phyloP scores from a whole-genome alignment of 1,140 invertebrate species.

The Tyrophagus putrescentiae region DNA sequence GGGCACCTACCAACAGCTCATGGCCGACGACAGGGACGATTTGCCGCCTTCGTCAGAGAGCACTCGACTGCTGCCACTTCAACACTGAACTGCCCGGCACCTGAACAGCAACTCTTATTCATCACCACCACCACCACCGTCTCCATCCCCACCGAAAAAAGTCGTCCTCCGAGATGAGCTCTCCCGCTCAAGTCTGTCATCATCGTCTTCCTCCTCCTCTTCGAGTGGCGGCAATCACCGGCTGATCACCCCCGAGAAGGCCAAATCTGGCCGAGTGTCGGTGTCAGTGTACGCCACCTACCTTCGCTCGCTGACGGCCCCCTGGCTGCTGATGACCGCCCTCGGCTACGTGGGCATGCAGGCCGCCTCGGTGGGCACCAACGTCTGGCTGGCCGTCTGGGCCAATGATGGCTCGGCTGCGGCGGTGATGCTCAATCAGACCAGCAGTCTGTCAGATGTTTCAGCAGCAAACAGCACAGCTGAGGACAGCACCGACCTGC shows the following conservation, averaged over 20 bases:
- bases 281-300: conserved; percentile 61
- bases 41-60: conserved; percentile 49
- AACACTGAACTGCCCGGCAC: too few relatives aligned
- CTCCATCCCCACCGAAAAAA: background rate
- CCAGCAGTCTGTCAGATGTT: too few relatives aligned
- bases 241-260: conserved; percentile 70
- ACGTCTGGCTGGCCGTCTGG: conserved; percentile 72
- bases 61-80: conserved; percentile 57
- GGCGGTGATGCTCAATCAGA: background rate
- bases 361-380: conserved; percentile 67
- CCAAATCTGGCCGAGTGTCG: conserved; percentile 79
- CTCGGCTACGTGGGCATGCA: conserved; percentile 26
- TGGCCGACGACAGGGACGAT: conserved; percentile 27
- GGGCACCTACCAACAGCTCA: conserved; percentile 34
- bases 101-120: too few relatives aligned
- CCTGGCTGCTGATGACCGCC: conserved; percentile 23
- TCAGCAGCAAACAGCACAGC: conserved; percentile 8
- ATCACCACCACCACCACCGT: too few relatives aligned
- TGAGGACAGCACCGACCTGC: conserved; percentile 37
- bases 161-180: background rate
- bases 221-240: background rate
- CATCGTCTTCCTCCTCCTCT: conserved; percentile 12
- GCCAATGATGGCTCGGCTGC: conserved; percentile 23
- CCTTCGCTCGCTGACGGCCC: conserved; percentile 24
- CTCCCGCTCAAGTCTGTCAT: background rate